A percentile compares a stretch with the other conserved stretches of the same genome.
phyloP scores from a whole-genome alignment of 2,113 vertebrate species.

The Phalacrocorax carbo region DNA sequence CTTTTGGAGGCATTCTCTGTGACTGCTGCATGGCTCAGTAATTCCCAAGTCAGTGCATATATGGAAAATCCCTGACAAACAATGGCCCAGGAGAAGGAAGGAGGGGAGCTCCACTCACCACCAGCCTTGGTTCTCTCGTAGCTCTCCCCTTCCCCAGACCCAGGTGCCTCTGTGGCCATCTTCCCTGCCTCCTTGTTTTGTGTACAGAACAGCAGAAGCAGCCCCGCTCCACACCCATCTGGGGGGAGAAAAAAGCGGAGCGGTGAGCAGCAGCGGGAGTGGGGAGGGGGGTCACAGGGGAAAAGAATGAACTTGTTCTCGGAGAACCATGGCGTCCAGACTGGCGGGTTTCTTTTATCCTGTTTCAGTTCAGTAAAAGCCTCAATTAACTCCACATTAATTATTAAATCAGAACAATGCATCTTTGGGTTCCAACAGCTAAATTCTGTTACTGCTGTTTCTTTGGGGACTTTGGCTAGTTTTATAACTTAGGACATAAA shows the following conservation, averaged over 20 bases:
- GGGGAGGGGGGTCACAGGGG: neutral
- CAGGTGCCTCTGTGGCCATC: neutral
- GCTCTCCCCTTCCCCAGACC: neutral
- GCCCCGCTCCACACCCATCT: neutral
- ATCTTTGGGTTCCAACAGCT: slow-evolving; percentile 56
- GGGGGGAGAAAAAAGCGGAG: neutral
- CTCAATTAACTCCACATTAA: slow-evolving; percentile 70
- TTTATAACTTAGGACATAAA: slow-evolving; percentile 30
- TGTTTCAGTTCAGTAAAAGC: slow-evolving; percentile 64
- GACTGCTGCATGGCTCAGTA: neutral
- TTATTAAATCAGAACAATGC: slow-evolving; percentile 72
- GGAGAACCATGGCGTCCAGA: neutral
- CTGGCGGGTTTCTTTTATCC: slow-evolving; percentile 41
- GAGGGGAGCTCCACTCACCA: neutral
- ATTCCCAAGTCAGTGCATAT: neutral
- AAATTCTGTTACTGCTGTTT: slow-evolving; percentile 35
- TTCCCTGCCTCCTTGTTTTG: neutral
- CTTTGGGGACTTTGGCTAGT: slow-evolving; percentile 19
- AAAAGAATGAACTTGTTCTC: slow-evolving; percentile 6
- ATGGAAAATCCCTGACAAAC: neutral
- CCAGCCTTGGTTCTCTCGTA: neutral
- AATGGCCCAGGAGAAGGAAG: neutral
- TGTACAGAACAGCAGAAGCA: neutral
- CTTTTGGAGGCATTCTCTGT: neutral
- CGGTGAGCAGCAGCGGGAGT: neutral